Conservation (phyloP, 2,113 vertebrate genomes). For the Sigmodon hispidus region DNA sequence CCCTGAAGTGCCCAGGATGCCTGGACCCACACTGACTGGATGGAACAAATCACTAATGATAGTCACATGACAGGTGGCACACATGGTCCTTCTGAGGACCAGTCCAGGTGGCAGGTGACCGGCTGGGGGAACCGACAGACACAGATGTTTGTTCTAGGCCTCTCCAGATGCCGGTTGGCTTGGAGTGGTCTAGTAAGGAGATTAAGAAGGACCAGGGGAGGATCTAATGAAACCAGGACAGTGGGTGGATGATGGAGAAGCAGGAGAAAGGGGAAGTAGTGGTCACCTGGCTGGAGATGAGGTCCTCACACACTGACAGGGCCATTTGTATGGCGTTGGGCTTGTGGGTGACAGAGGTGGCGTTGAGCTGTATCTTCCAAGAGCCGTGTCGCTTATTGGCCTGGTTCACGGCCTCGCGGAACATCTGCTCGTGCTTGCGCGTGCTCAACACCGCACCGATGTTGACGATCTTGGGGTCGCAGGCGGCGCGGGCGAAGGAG, state of each 20-base stretch:
- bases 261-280: not conserved
- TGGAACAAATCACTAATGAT: not conserved
- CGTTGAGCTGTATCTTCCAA: constrained; percentile 97
- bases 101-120: not conserved
- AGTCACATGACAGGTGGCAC: not conserved
- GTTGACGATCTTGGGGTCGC: constrained; percentile 95
- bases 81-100: not conserved
- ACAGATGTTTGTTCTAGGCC: not conserved
- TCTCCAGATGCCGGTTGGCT: not conserved
- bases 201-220: not conserved
- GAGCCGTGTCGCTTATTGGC: constrained; percentile 94
- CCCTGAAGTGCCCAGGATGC: not conserved
- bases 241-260: not conserved
- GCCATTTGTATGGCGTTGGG: constrained; percentile 99
- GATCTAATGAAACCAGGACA: not conserved
- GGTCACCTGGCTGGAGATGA: constrained; percentile 97
- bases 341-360: constrained; percentile 97
- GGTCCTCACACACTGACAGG: constrained; percentile 97
- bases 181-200: not conserved
- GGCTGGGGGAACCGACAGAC: not conserved
- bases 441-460: constrained; percentile 97
- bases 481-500: constrained; percentile 92
- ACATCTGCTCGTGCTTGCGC: constrained; percentile 96
- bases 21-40: not conserved
- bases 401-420: constrained; percentile 94